Conservation (phyloP, 2,888 invertebrate genomes). For the Nemoura dubitans region DNA sequence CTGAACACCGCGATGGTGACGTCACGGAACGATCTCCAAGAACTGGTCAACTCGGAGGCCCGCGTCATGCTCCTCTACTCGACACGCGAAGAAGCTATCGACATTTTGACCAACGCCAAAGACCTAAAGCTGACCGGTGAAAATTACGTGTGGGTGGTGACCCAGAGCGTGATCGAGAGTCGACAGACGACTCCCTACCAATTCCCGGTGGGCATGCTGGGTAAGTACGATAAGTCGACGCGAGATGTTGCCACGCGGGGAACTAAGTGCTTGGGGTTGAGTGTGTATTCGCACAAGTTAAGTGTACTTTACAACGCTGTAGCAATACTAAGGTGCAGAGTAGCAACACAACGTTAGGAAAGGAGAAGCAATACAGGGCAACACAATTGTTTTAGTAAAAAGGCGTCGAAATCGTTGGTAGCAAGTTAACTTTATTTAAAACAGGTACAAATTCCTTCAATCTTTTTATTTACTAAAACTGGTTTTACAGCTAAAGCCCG, state of each 20-base stretch:
- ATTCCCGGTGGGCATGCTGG: slow-evolving; percentile 92
- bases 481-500: too few species aligned
- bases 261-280: too few species aligned
- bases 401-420: too few species aligned
- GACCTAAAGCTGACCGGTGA: slow-evolving; percentile 82
- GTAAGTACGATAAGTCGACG: slow-evolving; percentile 64
- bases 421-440: too few species aligned
- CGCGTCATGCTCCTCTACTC: slow-evolving; percentile 93
- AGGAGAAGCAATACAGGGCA: too few species aligned
- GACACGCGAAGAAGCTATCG: slow-evolving; percentile 86
- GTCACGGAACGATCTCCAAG: slow-evolving; percentile 76
- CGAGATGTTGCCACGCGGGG: background rate
- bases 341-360: too few species aligned
- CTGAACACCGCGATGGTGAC: slow-evolving; percentile 87
- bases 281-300: too few species aligned
- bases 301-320: too few species aligned
- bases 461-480: too few species aligned
- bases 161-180: slow-evolving; percentile 90
- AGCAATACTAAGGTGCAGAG: too few species aligned
- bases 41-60: slow-evolving; percentile 88
- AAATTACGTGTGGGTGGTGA: slow-evolving; percentile 97
- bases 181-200: slow-evolving; percentile 72
- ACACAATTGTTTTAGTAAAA: too few species aligned
- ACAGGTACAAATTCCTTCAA: too few species aligned
- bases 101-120: slow-evolving; percentile 79